phyloP scores from a whole-genome alignment of 2,797 vertebrate species.

The Lerista edwardsae region DNA sequence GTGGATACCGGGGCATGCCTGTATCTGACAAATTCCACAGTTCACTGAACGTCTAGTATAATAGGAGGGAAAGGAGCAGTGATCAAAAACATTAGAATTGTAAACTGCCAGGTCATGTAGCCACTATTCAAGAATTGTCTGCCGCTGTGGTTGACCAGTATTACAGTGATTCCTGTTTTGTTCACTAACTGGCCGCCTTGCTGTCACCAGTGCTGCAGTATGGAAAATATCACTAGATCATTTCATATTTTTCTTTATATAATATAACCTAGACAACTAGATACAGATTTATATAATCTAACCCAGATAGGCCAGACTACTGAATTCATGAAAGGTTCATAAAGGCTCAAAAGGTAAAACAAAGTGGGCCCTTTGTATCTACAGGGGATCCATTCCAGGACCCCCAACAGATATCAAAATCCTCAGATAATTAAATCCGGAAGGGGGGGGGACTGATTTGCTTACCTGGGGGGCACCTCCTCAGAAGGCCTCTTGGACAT shows the following conservation, averaged over 20 bases:
- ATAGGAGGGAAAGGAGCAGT: slow-evolving; percentile 22
- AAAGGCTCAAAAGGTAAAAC: background rate
- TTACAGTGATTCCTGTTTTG: background rate
- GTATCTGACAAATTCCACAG: background rate
- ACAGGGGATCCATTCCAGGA: too few species aligned
- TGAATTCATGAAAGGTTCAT: background rate
- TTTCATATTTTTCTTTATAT: background rate
- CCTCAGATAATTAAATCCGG: too few species aligned
- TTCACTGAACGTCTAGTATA: background rate
- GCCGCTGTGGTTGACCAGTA: background rate
- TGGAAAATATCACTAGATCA: background rate
- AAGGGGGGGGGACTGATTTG: too few species aligned
- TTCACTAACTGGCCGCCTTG: background rate
- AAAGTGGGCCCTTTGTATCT: too few species aligned
- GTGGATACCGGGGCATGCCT: too few species aligned
- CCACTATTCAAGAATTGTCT: background rate
- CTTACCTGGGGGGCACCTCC: too few species aligned
- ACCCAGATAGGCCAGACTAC: background rate
- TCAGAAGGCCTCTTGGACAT: too few species aligned
- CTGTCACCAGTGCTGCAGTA: background rate
- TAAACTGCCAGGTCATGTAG: background rate
- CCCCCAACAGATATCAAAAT: too few species aligned
- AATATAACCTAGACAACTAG: background rate
- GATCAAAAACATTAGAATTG: slow-evolving; percentile 5
- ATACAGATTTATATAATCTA: background rate